Conservation (phyloP, 2,888 invertebrate genomes). For the Shargacucullia verbasci region DNA sequence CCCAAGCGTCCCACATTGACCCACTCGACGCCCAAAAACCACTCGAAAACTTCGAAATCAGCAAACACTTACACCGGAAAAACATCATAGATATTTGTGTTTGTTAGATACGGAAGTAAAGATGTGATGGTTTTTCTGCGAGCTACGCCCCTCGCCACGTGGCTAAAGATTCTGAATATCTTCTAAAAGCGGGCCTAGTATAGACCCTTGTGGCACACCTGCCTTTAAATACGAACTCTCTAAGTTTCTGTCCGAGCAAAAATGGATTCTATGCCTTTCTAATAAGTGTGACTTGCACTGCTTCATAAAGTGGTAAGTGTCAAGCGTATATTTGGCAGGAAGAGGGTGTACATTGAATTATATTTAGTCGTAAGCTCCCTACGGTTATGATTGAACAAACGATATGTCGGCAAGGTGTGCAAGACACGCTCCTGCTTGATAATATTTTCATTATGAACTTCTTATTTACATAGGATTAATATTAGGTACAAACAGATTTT, state of each 20-base stretch:
- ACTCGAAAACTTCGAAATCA: constrained; percentile 77
- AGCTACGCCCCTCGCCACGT: constrained; percentile 83
- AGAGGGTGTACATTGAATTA: constrained; percentile 88
- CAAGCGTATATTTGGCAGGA: constrained; percentile 86
- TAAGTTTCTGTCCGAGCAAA: constrained; percentile 42
- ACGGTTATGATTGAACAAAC: constrained; percentile 83
- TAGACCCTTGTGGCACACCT: constrained; percentile 86
- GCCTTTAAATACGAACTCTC: constrained; percentile 66
- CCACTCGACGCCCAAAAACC: constrained; percentile 75
- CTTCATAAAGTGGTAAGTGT: constrained; percentile 64
- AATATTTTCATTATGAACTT: constrained; percentile 63
- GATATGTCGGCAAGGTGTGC: constrained; percentile 86
- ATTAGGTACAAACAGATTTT: constrained; percentile 28
- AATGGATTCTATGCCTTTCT: constrained; percentile 59
- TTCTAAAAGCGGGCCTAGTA: constrained; percentile 82
- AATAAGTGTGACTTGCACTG: constrained; percentile 57
- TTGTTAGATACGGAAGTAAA: constrained; percentile 85
- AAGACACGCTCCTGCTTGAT: constrained; percentile 70
- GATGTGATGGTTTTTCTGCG: constrained; percentile 85
- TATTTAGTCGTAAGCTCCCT: constrained; percentile 87
- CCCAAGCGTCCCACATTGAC: constrained; percentile 57
- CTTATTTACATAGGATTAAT: constrained; percentile 49
- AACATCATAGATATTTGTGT: constrained; percentile 87
- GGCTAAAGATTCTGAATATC: constrained; percentile 83
- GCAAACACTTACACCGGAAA: constrained; percentile 84